Percentiles rank a stretch among this genome's conserved stretches.
Evolutionary conservation across 92 coral and sea anemone genomes (phyloP).

Genomic region (Zoanthus sansibaricus): DNA sequence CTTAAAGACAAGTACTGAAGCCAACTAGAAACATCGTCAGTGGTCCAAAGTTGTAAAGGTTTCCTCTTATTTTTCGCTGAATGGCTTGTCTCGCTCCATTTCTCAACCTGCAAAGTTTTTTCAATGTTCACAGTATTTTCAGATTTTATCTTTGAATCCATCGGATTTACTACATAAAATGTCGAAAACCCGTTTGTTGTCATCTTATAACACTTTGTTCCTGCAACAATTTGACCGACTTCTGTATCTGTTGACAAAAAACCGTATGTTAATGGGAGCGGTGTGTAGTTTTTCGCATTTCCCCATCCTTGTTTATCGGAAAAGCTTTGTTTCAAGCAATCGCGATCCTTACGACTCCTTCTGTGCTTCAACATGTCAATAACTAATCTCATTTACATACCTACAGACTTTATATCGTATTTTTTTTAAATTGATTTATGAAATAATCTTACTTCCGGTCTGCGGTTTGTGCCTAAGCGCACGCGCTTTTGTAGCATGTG

Average conservation of each 20-base stretch:
- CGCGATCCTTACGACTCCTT: constrained; percentile 42
- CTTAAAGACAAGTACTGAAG: constrained; percentile 31
- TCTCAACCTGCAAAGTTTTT: background rate
- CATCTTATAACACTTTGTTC: constrained; percentile 24
- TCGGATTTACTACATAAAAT: constrained; percentile 18
- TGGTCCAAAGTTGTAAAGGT: constrained; percentile 29
- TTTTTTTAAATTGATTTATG: background rate
- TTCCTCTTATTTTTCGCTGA: constrained; percentile 2
- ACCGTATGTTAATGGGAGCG: background rate
- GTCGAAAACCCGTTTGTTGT: constrained; percentile 40
- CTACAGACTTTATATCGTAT: background rate
- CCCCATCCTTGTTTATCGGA: background rate
- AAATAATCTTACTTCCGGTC: constrained; percentile 32
- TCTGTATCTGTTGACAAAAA: constrained; percentile 37
- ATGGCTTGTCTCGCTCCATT: background rate
- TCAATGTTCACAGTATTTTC: background rate
- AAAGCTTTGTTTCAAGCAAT: constrained; percentile 8
- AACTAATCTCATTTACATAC: constrained; percentile 20
- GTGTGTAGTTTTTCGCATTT: constrained; percentile 6
- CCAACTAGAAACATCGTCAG: constrained; percentile 31
- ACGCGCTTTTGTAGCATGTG: constrained; percentile 78
- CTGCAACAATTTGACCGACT: constrained; percentile 4
- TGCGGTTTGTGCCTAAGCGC: constrained; percentile 57
- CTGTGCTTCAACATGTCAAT: constrained; percentile 42
- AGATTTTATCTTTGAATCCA: constrained; percentile 9